A percentile compares a stretch with the other conserved stretches of the same genome.
Evolutionary conservation across 1,140 invertebrate species (phyloP).

Genomic region (Plutomurus gul): DNA sequence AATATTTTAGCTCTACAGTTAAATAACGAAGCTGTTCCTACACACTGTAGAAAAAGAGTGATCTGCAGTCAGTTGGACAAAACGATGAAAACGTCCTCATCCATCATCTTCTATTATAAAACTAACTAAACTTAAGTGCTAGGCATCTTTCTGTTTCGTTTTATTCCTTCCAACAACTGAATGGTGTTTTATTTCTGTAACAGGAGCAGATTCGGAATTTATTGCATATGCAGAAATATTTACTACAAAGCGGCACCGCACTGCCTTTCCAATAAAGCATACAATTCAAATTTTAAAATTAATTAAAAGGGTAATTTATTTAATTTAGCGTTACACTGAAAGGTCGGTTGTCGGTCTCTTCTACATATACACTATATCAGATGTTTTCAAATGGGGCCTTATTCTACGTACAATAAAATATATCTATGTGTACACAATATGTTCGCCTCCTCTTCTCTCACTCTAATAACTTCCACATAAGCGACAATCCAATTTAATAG

Average conservation of each 20-base stretch:
- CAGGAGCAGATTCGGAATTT: neutral
- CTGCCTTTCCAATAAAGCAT: neutral
- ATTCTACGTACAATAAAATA: neutral
- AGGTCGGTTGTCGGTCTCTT: neutral
- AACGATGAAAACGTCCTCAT: neutral
- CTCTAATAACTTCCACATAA: neutral
- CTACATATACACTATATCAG: neutral
- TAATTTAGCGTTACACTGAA: neutral
- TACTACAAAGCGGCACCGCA: neutral
- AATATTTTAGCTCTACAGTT: neutral
- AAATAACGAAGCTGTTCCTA: too few species aligned
- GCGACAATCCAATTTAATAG: constrained; percentile 14
- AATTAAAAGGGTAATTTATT: constrained; percentile 6
- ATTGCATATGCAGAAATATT: neutral
- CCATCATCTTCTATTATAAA: neutral
- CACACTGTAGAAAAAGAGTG: neutral
- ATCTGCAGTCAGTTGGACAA: neutral
- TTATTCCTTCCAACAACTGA: too few species aligned
- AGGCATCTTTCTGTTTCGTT: too few species aligned
- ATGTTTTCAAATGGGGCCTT: neutral
- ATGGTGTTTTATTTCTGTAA: neutral
- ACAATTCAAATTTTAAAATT: constrained; percentile 2
- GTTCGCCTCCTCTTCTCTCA: neutral
- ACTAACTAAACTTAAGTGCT: neutral
- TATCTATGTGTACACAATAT: neutral